Conservation (phyloP, 2,888 invertebrate genomes). For the Digitonthophagus gazella region DNA sequence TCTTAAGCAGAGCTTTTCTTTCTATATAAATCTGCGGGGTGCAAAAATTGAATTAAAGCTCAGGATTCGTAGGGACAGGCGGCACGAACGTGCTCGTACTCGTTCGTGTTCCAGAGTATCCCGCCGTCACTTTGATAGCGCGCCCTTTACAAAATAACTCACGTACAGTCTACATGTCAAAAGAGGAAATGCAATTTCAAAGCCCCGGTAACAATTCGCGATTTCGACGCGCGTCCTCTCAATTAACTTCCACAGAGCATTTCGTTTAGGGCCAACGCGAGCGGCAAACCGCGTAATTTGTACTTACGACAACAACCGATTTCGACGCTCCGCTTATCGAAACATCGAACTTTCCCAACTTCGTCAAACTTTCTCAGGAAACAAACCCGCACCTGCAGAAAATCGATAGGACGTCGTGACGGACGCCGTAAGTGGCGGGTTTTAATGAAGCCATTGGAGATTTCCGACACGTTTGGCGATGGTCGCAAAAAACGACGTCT, state of each 20-base stretch:
- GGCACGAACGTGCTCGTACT: not conserved
- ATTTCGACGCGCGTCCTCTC: not conserved
- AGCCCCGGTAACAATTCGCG: not conserved
- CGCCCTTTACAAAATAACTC: not conserved
- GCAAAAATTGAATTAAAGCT: not conserved
- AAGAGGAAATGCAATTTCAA: not conserved
- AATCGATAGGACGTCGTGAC: not conserved
- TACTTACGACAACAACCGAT: not conserved
- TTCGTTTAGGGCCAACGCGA: not conserved
- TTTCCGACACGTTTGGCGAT: not conserved
- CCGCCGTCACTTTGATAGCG: not conserved
- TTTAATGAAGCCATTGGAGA: not conserved
- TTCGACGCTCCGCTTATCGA: not conserved
- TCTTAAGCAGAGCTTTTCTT: not conserved
- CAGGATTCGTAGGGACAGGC: not conserved
- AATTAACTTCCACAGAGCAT: not conserved
- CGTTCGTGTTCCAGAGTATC: not conserved
- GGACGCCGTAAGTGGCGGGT: not conserved
- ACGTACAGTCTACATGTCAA: not conserved
- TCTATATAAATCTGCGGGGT: not conserved
- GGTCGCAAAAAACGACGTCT: not conserved
- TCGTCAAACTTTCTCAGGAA: not conserved
- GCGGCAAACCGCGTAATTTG: not conserved
- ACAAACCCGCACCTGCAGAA: not conserved
- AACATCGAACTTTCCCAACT: not conserved